Evolutionary conservation across 2,888 invertebrate species (phyloP).

Genomic region (Gortyna flavago): DNA sequence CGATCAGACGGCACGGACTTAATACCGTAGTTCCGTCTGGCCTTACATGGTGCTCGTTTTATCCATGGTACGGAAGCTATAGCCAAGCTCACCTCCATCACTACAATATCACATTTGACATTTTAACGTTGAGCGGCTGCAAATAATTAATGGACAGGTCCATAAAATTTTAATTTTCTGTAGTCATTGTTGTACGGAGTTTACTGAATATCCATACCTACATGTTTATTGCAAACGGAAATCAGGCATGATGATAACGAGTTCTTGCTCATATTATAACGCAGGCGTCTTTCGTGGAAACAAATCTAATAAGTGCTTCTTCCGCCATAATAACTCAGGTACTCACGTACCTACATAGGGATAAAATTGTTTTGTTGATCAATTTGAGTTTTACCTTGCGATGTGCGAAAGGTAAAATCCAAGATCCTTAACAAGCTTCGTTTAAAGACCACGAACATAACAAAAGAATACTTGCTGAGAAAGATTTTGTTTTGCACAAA

Average conservation of each 20-base stretch:
- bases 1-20: constrained; percentile 67
- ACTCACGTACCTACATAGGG: not conserved
- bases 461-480: not conserved
- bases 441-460: not conserved
- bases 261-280: constrained; percentile 8
- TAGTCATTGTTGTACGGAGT: not conserved
- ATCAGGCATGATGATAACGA: constrained; percentile 8
- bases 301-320: constrained; percentile 10
- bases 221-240: constrained; percentile 17
- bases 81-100: constrained; percentile 9
- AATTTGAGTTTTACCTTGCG: not conserved
- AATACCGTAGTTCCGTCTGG: constrained; percentile 63
- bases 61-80: constrained; percentile 34
- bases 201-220: not conserved
- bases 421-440: not conserved
- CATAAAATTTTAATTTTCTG: not conserved
- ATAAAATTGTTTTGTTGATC: constrained; percentile 21
- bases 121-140: constrained; percentile 7
- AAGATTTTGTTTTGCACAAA: not conserved
- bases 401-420: constrained; percentile 4
- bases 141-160: not conserved
- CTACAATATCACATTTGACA: constrained; percentile 24
- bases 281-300: constrained; percentile 1
- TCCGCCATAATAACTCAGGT: not conserved
- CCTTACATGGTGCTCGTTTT: constrained; percentile 29